These are phyloP conservation scores for Hoplostethus mediterraneus DNA, from an alignment of 2,797 vertebrate genomes.

Conservation along the genomic window DNA sequence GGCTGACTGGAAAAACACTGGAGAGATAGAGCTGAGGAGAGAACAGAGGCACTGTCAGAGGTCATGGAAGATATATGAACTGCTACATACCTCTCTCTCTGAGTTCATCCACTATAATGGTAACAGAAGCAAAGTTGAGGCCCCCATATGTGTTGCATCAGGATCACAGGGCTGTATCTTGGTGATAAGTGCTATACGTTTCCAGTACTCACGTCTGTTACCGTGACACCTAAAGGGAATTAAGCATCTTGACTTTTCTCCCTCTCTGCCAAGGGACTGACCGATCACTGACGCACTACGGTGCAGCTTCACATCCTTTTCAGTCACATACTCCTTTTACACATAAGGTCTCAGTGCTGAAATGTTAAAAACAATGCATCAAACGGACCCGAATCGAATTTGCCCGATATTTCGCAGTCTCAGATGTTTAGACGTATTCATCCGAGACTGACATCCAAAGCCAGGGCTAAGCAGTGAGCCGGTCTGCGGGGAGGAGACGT, in stretches of 20 bases:
- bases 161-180: too few species aligned
- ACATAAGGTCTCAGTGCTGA: constrained; percentile 43
- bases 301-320: constrained; percentile 13
- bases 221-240: constrained; percentile 9
- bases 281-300: constrained; percentile 1
- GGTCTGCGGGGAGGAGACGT: constrained; percentile 57
- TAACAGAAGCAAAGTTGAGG: background rate
- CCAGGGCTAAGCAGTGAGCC: constrained; percentile 44
- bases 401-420: constrained; percentile 53
- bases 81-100: too few species aligned
- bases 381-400: constrained; percentile 49
- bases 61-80: background rate
- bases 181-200: background rate
- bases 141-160: background rate
- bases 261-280: constrained; percentile 19
- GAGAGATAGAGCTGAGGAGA: constrained; percentile 53
- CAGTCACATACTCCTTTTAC: constrained; percentile 28
- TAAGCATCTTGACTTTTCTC: constrained; percentile 4
- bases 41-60: constrained; percentile 32
- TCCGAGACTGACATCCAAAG: constrained; percentile 56
- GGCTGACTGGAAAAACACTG: constrained; percentile 80
- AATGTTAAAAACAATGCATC: constrained; percentile 48
- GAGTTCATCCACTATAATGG: background rate
- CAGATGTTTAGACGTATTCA: constrained; percentile 56
- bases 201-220: constrained; percentile 30